Percentiles rank a stretch among this genome's conserved stretches.
phyloP scores from a whole-genome alignment of 1,140 invertebrate genomes.

The Solen grandis region DNA sequence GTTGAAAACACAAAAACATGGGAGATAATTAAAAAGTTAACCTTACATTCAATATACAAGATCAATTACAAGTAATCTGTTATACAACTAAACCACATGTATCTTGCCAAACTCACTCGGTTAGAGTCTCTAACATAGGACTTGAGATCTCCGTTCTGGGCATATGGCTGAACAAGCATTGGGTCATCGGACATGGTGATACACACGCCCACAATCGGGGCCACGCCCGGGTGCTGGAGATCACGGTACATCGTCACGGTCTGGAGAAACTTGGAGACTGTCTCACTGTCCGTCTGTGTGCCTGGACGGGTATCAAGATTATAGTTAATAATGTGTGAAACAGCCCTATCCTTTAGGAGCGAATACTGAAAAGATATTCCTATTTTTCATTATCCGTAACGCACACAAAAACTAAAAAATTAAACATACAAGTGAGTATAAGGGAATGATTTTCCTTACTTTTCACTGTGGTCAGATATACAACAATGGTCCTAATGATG shows the following conservation, averaged over 20 bases:
- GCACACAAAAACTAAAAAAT: neutral
- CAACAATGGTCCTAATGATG: too few species aligned
- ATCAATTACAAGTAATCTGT: too few species aligned
- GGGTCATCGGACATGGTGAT: conserved; percentile 79
- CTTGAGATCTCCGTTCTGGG: conserved; percentile 81
- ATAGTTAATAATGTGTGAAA: too few species aligned
- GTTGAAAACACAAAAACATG: too few species aligned
- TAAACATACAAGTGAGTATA: neutral
- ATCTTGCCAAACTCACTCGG: conserved; percentile 77
- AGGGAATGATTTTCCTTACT: too few species aligned
- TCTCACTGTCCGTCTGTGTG: conserved; percentile 69
- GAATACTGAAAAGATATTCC: neutral
- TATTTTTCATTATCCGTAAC: neutral
- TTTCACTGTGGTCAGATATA: too few species aligned
- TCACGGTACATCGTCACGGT: conserved; percentile 80
- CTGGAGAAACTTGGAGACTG: conserved; percentile 79
- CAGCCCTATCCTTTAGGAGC: too few species aligned
- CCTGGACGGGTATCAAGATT: conserved; percentile 70
- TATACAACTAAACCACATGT: too few species aligned
- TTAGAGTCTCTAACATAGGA: conserved; percentile 80
- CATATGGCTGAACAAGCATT: conserved; percentile 81
- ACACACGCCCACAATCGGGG: conserved; percentile 80
- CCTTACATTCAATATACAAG: too few species aligned
- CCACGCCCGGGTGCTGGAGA: conserved; percentile 81
- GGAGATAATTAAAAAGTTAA: too few species aligned